Evolutionary conservation across 2,113 vertebrate genomes (phyloP).

Genomic region (Campylorhamphus procurvoides): DNA sequence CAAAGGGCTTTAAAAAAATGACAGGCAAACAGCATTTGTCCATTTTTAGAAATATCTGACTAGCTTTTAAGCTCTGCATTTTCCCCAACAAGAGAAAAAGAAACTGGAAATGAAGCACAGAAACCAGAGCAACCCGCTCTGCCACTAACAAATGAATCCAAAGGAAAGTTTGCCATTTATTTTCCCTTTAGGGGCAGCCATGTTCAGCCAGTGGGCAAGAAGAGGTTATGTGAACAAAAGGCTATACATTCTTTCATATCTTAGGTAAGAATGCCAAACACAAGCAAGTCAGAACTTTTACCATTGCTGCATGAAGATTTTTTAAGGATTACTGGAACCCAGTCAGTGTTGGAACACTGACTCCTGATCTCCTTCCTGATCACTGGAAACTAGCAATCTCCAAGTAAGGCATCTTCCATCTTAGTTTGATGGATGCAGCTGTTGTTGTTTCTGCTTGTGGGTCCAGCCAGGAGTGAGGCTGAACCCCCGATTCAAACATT

Average conservation of each 20-base stretch:
- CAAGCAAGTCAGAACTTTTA: not conserved
- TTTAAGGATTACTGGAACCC: not conserved
- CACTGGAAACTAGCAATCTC: not conserved
- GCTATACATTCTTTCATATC: not conserved
- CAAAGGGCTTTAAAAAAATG: not conserved
- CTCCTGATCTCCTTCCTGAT: not conserved
- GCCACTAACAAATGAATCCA: not conserved
- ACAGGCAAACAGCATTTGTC: not conserved
- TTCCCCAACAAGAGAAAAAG: not conserved
- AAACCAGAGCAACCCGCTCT: not conserved
- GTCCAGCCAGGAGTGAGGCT: not conserved
- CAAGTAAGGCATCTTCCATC: not conserved
- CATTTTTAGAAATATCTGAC: not conserved
- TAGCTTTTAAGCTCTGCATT: not conserved
- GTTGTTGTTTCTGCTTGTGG: accelerated
- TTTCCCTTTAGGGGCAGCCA: not conserved
- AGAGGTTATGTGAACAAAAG: not conserved
- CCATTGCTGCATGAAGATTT: not conserved
- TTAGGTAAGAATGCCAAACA: not conserved
- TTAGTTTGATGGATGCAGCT: not conserved
- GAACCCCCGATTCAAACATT: not conserved
- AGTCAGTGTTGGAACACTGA: accelerated
- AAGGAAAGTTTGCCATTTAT: not conserved
- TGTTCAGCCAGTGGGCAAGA: not conserved
- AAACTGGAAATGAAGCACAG: not conserved